Evolutionary conservation across 2,797 vertebrate species (phyloP).

Genomic region (Heliangelus exortis): DNA sequence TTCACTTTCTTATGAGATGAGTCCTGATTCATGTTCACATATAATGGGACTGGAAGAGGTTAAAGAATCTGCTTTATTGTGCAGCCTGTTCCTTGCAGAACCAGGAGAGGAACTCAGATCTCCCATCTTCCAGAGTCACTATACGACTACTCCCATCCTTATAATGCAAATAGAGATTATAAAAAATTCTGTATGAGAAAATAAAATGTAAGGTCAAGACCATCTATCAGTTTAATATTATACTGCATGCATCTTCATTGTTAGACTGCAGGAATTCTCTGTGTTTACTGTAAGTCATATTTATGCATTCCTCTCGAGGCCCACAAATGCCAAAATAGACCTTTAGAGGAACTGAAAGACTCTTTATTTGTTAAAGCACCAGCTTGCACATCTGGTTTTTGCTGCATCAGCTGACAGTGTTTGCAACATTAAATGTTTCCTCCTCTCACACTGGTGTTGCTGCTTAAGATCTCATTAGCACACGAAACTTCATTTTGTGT

Average conservation of each 20-base stretch:
- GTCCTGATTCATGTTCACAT: background rate
- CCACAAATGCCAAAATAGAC: conserved; percentile 19
- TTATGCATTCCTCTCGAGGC: conserved; percentile 1
- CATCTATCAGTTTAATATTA: background rate
- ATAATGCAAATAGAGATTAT: background rate
- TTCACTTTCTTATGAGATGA: background rate
- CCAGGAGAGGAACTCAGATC: background rate
- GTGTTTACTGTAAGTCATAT: background rate
- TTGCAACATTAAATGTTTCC: background rate
- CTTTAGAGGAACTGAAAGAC: background rate
- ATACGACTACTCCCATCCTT: background rate
- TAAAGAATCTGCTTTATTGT: background rate
- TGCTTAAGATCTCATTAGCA: background rate
- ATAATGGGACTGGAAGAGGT: background rate
- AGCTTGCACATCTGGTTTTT: background rate
- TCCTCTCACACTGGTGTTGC: background rate
- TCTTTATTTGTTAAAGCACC: background rate
- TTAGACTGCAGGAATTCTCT: background rate
- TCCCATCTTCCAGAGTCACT: background rate
- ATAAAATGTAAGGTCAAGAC: background rate
- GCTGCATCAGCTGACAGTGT: background rate
- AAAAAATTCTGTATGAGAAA: background rate
- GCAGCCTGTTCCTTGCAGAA: background rate
- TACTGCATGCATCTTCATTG: background rate
- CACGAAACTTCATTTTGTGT: background rate